A percentile compares a stretch with the other conserved stretches of the same genome.
These are phyloP conservation scores for Heliconius erato DNA, from an alignment of 2,888 invertebrate genomes.

Conservation along the genomic window DNA sequence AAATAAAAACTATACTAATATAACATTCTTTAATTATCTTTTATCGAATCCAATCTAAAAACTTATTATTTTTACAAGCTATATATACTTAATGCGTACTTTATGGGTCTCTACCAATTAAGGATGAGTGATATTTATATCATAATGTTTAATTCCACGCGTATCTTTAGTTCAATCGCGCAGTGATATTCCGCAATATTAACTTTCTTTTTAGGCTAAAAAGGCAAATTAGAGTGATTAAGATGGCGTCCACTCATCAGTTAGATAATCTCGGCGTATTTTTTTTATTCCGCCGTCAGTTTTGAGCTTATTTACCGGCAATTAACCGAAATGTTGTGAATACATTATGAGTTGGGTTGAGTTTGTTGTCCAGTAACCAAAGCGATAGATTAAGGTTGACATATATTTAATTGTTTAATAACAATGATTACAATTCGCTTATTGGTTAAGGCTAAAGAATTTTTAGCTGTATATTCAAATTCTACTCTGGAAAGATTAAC, in stretches of 20 bases:
- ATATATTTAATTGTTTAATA: background rate
- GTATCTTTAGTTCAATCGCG: conserved; percentile 11
- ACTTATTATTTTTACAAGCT: conserved; percentile 1
- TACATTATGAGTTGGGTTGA: conserved; percentile 43
- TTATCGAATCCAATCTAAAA: conserved; percentile 2
- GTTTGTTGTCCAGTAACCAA: background rate
- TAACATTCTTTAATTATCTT: conserved; percentile 1
- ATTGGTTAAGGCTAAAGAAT: too few species aligned
- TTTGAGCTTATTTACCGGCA: conserved; percentile 40
- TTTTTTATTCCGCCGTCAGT: conserved; percentile 36
- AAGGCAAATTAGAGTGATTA: conserved; percentile 42
- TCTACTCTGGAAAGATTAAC: too few species aligned
- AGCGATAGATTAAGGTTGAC: background rate
- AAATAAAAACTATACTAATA: background rate
- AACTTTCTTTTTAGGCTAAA: conserved; percentile 36
- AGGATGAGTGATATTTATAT: conserved; percentile 15
- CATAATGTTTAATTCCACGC: background rate
- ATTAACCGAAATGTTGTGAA: conserved; percentile 43
- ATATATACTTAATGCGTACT: background rate
- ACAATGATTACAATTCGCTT: background rate
- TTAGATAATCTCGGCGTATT: conserved; percentile 43
- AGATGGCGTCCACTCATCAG: conserved; percentile 41
- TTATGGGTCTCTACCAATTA: conserved; percentile 13
- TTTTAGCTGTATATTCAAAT: too few species aligned
- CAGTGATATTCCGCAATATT: conserved; percentile 36